These are phyloP conservation scores for Neotoma lepida DNA, from an alignment of 2,113 vertebrate species.

Conservation along the genomic window DNA sequence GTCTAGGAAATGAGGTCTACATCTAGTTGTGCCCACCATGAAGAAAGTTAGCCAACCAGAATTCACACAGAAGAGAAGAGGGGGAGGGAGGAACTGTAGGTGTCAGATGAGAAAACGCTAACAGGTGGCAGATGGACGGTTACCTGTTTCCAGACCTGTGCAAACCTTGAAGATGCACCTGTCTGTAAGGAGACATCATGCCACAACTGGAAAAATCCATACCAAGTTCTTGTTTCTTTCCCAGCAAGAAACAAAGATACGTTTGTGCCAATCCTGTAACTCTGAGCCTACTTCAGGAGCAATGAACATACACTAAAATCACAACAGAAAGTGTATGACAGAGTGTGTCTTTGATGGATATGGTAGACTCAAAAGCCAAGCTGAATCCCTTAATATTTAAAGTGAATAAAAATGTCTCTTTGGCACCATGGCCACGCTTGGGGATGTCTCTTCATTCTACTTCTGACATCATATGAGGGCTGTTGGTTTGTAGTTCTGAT, in stretches of 20 bases:
- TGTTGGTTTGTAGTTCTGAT: background rate
- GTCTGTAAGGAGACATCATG: background rate
- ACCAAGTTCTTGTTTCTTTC: background rate
- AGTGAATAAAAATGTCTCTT: conserved; percentile 43
- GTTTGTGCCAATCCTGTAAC: background rate
- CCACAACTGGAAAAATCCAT: background rate
- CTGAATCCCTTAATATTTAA: conserved; percentile 21
- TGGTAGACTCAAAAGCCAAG: background rate
- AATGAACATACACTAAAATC: background rate
- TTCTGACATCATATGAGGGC: background rate
- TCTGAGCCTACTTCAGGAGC: background rate
- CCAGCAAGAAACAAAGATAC: background rate
- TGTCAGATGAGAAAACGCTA: background rate
- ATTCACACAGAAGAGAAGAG: background rate
- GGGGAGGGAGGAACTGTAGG: background rate
- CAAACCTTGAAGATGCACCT: background rate
- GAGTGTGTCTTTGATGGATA: background rate
- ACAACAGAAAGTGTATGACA: background rate
- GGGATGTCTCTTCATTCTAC: background rate
- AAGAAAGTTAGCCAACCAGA: background rate
- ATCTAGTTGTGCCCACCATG: background rate
- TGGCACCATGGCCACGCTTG: background rate
- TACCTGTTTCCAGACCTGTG: background rate
- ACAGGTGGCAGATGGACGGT: background rate
- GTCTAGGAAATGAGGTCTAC: background rate